These are phyloP conservation scores for Chrysolina haemoptera DNA, from an alignment of 2,888 invertebrate species.

Conservation along the genomic window DNA sequence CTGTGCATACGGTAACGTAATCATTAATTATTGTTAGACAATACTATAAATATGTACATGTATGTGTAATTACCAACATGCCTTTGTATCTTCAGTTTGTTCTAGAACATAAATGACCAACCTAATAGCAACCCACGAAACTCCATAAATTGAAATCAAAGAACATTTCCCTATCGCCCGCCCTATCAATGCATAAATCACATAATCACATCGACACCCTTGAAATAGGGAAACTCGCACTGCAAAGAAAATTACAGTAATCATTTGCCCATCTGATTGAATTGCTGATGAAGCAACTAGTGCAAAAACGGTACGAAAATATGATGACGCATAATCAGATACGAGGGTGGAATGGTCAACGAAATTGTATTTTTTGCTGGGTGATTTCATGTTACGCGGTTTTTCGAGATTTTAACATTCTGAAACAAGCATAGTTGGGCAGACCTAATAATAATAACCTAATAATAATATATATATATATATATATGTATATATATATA, in stretches of 20 bases:
- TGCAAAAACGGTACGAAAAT: constrained; percentile 20
- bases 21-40: no score
- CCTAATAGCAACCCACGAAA: neutral
- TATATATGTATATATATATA: no score
- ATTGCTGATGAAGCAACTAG: constrained; percentile 32
- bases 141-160: constrained; percentile 5
- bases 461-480: no score
- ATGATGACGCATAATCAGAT: constrained; percentile 38
- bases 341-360: neutral
- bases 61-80: no score
- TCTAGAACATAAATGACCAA: neutral
- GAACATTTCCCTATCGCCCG: neutral
- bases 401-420: no score
- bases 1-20: no score
- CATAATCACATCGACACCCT: constrained; percentile 25
- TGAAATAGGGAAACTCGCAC: constrained; percentile 25
- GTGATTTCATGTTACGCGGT: no score
- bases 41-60: no score
- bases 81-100: no score
- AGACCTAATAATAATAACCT: no score
- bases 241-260: constrained; percentile 29
- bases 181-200: constrained; percentile 25
- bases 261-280: constrained; percentile 34
- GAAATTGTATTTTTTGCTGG: no score
- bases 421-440: no score